Evolutionary conservation across 2,888 invertebrate genomes (phyloP), one percentile per base, ranked within the genome.

Genomic region (Metellina segmentata): DNA sequence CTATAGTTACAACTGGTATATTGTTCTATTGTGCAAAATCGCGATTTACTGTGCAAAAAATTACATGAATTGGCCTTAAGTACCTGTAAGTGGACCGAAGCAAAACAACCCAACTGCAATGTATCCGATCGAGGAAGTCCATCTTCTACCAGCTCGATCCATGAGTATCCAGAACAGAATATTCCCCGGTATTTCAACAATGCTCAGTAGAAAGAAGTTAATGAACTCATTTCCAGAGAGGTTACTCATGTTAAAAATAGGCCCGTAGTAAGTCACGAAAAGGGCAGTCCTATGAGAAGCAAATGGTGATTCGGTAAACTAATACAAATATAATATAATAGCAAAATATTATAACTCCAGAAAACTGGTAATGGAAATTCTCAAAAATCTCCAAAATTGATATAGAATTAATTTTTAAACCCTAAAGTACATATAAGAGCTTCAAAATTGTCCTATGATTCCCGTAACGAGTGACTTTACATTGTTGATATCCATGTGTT

Each of bases 181-280:
- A 94, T 96, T 96, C 7, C 96, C 96, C 0, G 97, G 97, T 74
- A 96, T 95, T 94, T 97, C 97, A 53, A 96, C 96, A 71, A 96
- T 93, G 89, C 96, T 95, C 94, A 97, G 96, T 94, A 96, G 95
- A 85, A 96, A 96, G 94, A 96, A 96, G 94, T 96, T 96, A 93
- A 96, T 94, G 94, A 96, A 96, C 13, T 96, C 96, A 95, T 96
- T 96, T 69, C 96, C 96, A 90, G 95, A 95, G 94, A 96, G 95
- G 92, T 94, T 94, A 7, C 93, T 92, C 0, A 94, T 93, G 85
- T 94, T 94, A 51, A 94, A 93, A 8, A 93, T 93, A 69, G 94
- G 93, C 70, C 94, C 94, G 81, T 94, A 94, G 93, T 94, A 94
- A 52, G 94, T 93, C 19, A 94, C 81, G 61, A 93, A 93, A 93